Evolutionary conservation across 2,888 invertebrate species (phyloP).

Genomic region (Tiphia femorata): DNA sequence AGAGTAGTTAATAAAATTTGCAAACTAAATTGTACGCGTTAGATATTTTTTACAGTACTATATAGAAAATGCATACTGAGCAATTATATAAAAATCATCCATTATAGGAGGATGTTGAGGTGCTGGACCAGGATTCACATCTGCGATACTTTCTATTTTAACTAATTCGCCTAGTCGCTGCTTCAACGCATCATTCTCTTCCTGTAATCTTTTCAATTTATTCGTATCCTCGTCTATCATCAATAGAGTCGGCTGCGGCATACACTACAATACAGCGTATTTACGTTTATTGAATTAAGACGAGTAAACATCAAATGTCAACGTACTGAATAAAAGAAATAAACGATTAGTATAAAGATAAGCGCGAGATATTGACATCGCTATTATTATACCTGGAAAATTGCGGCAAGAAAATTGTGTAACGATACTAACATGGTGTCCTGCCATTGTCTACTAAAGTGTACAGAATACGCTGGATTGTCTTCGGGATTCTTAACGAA

Average conservation of each 20-base stretch:
- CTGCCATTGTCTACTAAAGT: constrained; percentile 95
- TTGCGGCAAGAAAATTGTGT: constrained; percentile 92
- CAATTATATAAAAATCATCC: constrained; percentile 92
- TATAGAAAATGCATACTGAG: constrained; percentile 78
- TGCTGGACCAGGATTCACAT: constrained; percentile 77
- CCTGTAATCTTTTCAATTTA: constrained; percentile 83
- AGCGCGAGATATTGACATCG: constrained; percentile 30
- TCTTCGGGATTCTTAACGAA: constrained; percentile 94
- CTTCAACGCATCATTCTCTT: constrained; percentile 83
- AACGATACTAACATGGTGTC: constrained; percentile 92
- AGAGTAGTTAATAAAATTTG: not conserved
- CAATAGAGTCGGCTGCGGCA: constrained; percentile 88
- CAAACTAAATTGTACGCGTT: not conserved
- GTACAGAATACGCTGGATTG: constrained; percentile 86
- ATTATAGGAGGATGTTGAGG: constrained; percentile 84
- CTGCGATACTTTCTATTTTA: constrained; percentile 71
- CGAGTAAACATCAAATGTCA: constrained; percentile 5
- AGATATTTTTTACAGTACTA: not conserved
- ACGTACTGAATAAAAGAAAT: constrained; percentile 6
- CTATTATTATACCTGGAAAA: constrained; percentile 77
- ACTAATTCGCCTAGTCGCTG: constrained; percentile 72
- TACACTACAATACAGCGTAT: constrained; percentile 72
- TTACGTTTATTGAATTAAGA: constrained; percentile 8
- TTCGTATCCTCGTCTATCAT: constrained; percentile 89
- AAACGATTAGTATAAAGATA: not conserved